These are phyloP conservation scores for Pedicia rivosa DNA, from an alignment of 2,888 invertebrate species.

Conservation along the genomic window DNA sequence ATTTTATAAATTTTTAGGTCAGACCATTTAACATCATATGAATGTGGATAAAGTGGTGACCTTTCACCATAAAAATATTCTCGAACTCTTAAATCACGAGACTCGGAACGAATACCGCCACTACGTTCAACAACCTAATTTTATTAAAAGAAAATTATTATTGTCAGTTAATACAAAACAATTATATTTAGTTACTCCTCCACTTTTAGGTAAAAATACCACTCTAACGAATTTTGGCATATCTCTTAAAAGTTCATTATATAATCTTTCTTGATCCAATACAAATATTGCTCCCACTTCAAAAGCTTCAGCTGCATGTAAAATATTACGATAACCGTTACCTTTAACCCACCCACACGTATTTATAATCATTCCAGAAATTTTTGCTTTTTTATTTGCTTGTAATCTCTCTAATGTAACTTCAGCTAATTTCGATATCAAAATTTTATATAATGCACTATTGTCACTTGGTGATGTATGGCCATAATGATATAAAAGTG, in stretches of 20 bases:
- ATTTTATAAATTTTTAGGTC: constrained; percentile 88
- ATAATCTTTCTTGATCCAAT: constrained; percentile 88
- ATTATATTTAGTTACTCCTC: constrained; percentile 57
- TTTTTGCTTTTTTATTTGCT: constrained; percentile 69
- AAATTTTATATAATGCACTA: constrained; percentile 63
- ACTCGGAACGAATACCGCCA: constrained; percentile 50
- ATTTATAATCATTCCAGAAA: constrained; percentile 87
- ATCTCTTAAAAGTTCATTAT: constrained; percentile 84
- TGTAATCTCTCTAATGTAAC: constrained; percentile 71
- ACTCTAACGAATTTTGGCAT: constrained; percentile 90
- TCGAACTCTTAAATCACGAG: constrained; percentile 63
- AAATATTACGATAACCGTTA: constrained; percentile 71
- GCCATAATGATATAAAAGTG: constrained; percentile 87
- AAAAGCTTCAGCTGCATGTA: constrained; percentile 82
- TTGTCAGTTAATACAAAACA: constrained; percentile 6
- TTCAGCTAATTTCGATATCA: constrained; percentile 72
- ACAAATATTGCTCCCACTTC: constrained; percentile 93
- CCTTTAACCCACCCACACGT: constrained; percentile 97
- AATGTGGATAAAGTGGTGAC: constrained; percentile 78
- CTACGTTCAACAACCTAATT: constrained; percentile 72
- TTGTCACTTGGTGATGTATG: constrained; percentile 65
- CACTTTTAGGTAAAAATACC: constrained; percentile 85
- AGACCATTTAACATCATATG: constrained; percentile 81
- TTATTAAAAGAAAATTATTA: constrained; percentile 3
- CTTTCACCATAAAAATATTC: constrained; percentile 91